These are phyloP conservation scores for Netelia virgata DNA, from an alignment of 2,888 invertebrate genomes.

Conservation along the genomic window DNA sequence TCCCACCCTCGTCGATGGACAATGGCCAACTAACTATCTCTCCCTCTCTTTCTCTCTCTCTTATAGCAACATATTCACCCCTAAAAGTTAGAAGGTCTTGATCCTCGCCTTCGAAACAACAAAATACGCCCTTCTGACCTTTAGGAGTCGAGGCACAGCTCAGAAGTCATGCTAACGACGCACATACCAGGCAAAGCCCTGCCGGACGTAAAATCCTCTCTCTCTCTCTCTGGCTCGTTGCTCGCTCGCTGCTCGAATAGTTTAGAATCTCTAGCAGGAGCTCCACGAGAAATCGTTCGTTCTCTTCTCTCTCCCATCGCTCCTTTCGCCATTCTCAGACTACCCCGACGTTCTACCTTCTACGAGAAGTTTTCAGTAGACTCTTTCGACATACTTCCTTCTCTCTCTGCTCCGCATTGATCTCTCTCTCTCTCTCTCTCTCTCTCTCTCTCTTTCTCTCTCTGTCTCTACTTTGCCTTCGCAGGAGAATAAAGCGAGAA, in stretches of 20 bases:
- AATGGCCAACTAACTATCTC: conserved; percentile 36
- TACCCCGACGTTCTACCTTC: background rate
- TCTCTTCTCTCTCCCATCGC: background rate
- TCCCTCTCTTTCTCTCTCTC: background rate
- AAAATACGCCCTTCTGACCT: background rate
- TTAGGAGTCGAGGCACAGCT: background rate
- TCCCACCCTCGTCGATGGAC: conserved; percentile 58
- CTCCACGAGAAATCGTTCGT: conserved; percentile 12
- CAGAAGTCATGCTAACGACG: conserved; percentile 28
- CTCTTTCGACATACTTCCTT: background rate
- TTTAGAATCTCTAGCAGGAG: conserved; percentile 14
- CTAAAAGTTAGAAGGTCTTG: background rate
- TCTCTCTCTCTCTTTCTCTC: background rate
- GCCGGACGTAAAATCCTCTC: conserved; percentile 18
- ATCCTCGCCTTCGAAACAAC: background rate
- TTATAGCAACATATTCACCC: background rate
- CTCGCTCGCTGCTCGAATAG: background rate
- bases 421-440: background rate
- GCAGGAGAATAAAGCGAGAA: conserved; percentile 43
- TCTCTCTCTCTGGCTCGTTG: background rate
- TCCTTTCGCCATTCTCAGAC: conserved; percentile 1
- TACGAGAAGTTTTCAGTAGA: background rate
- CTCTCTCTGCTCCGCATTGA: background rate
- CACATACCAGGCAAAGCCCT: conserved; percentile 6
- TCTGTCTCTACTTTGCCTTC: conserved; percentile 24